phyloP scores from a whole-genome alignment of 2,888 invertebrate genomes.

The Phengaris alcon region DNA sequence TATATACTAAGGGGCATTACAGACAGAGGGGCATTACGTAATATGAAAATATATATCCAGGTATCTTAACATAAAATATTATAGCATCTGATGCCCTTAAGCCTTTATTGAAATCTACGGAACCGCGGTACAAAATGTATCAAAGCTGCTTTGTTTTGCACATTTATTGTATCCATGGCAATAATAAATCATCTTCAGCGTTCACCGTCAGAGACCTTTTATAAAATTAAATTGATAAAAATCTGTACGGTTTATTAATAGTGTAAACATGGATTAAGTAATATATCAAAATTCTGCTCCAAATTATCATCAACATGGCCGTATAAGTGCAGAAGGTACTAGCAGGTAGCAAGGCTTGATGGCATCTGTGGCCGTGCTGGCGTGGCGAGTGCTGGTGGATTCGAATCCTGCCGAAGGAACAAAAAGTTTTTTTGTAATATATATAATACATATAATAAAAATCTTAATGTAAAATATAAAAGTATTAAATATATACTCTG shows the following conservation, averaged over 20 bases:
- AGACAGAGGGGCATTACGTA: background rate
- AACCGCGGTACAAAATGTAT: background rate
- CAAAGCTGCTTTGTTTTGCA: constrained; percentile 12
- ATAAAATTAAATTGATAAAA: constrained; percentile 52
- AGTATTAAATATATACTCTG: no score
- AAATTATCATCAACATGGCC: background rate
- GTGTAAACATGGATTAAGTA: constrained; percentile 37
- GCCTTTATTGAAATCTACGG: background rate
- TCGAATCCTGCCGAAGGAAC: no score
- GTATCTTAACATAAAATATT: no score
- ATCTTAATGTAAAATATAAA: no score
- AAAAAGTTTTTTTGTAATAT: no score
- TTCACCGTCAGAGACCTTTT: constrained; percentile 39
- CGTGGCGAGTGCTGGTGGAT: no score
- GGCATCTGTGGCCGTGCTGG: no score
- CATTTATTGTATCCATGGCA: constrained; percentile 30
- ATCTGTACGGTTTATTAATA: constrained; percentile 41
- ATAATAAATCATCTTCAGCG: constrained; percentile 50
- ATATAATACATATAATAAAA: no score
- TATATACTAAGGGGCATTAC: no score
- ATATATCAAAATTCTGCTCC: constrained; percentile 32
- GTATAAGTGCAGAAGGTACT: no score
- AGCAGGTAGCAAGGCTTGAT: no score
- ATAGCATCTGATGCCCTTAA: background rate
- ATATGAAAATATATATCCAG: background rate